Evolutionary conservation across 2,113 vertebrate genomes (phyloP), one percentile per base, ranked within the genome.

Genomic region (Drymodes brunneopygia): DNA sequence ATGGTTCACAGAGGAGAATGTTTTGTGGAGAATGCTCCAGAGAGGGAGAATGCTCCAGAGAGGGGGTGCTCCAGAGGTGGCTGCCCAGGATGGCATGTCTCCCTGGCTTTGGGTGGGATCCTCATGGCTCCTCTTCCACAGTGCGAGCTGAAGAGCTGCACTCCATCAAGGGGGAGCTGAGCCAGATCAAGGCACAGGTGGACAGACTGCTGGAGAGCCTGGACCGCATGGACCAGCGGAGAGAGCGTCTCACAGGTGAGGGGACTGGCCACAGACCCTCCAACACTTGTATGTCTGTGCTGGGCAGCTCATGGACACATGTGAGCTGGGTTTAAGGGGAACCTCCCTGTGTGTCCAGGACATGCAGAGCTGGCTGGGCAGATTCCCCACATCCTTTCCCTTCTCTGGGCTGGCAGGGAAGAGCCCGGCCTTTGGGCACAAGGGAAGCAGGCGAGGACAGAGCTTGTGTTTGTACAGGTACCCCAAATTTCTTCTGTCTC

Each of bases 101-200:
- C 47, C 36, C 58, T 6, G 4, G 21, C 18, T 64, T 42, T 2
- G 12, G 40, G 70, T 11, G 56, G 56, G 36, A 45, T 48, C 40
- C 17, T 69, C n/a, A 85, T 0, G 1, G n/a, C 47, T 78, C 48
- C 65, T 91, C 47, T 86, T 33, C 54, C 2, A 6, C 97, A 99
- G 98, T 98, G 92, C 95, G 93, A 53, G 98, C 98, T 5, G 98
- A 98, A 77, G 98, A 98, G 96, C 97, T 99, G 95, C 98, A 98
- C 96, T 98, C 98, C 94, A 98, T 99, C 98, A 98, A 98, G 94
- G 98, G 97, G 31, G 98, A 99, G 98, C 98, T 99, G 97, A 98
- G 98, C 77, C 98, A 98, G 97, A 99, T 99, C 97, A 99, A 99
- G 98, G 98, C 97, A 21, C 99, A 98, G 96, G 99, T 99, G 97